phyloP scores from a whole-genome alignment of 2,113 vertebrate genomes.

The Ivindomyrus marchei region DNA sequence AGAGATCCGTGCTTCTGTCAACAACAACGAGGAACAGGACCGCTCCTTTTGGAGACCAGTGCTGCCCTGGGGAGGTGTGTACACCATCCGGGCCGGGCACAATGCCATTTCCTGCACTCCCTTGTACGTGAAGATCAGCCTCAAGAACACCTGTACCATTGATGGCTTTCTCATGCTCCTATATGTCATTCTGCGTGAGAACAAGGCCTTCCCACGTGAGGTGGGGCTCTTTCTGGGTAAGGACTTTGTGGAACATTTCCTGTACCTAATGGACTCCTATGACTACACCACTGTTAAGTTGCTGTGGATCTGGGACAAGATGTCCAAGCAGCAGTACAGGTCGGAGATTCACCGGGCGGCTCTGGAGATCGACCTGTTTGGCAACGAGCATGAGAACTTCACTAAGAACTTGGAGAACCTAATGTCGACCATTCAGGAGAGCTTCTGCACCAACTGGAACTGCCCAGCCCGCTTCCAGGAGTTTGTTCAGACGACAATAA shows the following conservation, averaged over 20 bases:
- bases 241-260: constrained; percentile 76
- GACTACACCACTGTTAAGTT: constrained; percentile 83
- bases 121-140: constrained; percentile 74
- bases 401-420: constrained; percentile 79
- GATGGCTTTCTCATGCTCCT: constrained; percentile 84
- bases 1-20: constrained; percentile 81
- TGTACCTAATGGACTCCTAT: constrained; percentile 81
- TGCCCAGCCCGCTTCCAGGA: constrained; percentile 71
- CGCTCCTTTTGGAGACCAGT: constrained; percentile 83
- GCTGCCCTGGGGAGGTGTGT: constrained; percentile 82
- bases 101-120: constrained; percentile 80
- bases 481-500: constrained; percentile 66
- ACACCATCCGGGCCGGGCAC: constrained; percentile 73
- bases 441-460: constrained; percentile 68
- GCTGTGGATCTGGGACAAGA: constrained; percentile 84
- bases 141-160: constrained; percentile 86
- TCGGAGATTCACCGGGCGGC: constrained; percentile 70
- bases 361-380: constrained; percentile 79
- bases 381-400: constrained; percentile 84
- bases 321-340: constrained; percentile 80
- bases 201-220: constrained; percentile 70
- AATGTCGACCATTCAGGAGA: constrained; percentile 79
- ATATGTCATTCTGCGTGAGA: constrained; percentile 80
- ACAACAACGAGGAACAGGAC: constrained; percentile 73
- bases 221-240: constrained; percentile 73